Evolutionary conservation across 2,888 invertebrate species (phyloP), one percentile per base, ranked within the genome.

Genomic region (Sarcophaga carnaria): DNA sequence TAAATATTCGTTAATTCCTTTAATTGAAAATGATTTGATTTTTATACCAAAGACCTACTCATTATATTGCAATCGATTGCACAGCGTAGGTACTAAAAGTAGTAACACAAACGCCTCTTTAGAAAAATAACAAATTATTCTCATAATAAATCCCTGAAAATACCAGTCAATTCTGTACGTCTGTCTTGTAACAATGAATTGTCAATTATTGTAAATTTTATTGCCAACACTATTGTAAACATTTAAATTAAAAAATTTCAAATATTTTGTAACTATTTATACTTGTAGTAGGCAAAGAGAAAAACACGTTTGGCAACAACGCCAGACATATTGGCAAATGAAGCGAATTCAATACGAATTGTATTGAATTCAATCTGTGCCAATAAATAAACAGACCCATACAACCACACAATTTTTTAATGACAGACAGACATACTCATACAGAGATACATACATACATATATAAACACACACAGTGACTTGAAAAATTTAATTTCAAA

Each of bases 271-370:
- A 22, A 25, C 14, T 54, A 14, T 70, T 25, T 59, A 54, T 54
- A 14, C 22, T 17, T 22, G 22, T 20, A 60, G 22, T 49, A 75
- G 78, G 22, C 45, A 66, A 74, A 25, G n/a, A 14, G 14, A 62
- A 14, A 62, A n/a, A 62, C 84, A 80, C 75, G 84, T 85, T 85
- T 85, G 77, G 85, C 80, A 80, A 74, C 80, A 69, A 78, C 20
- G n/a, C 80, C 83, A 88, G 85, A 86, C 88, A 85, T 69, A 66
- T 75, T 85, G 86, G 86, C 86, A 86, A 76, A 70, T 75, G 66
- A 12, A 79, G 47, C 62, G 69, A 63, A 77, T 71, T 66, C 2
- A 66, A 66, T 71, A 66, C 2, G 45, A 71, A 66, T 76, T 60
- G 59, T 79, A 37, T 66, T 66, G 3, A 66, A 66, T 71, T 71